Percentiles rank a stretch among this genome's conserved stretches.
Conservation (phyloP, 2,888 invertebrate species). For the Zygogramma bicolorata region DNA sequence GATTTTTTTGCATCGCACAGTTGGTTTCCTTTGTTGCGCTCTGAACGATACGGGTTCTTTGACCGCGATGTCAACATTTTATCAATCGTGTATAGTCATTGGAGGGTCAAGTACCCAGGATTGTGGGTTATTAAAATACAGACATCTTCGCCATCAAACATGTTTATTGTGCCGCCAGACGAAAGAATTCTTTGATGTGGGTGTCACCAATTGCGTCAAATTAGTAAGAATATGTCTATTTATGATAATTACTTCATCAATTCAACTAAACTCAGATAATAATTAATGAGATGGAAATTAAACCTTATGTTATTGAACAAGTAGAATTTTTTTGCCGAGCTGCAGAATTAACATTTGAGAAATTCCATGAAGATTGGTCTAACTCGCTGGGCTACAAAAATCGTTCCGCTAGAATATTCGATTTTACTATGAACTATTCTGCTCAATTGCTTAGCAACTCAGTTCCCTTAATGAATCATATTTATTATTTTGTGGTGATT, state of each 20-base stretch:
- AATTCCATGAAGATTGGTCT: too few relatives aligned
- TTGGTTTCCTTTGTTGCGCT: neutral
- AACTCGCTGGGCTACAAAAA: too few relatives aligned
- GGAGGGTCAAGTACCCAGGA: constrained; percentile 6
- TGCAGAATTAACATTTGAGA: too few relatives aligned
- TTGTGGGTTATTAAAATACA: constrained; percentile 7
- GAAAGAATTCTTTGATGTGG: constrained; percentile 10
- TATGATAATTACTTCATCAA: constrained; percentile 2
- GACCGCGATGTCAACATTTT: neutral
- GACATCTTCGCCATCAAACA: constrained; percentile 13
- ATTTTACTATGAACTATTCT: too few relatives aligned
- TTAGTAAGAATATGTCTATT: constrained; percentile 8
- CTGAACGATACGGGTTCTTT: neutral
- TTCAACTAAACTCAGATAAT: neutral
- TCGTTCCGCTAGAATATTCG: too few relatives aligned
- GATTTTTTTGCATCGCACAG: neutral
- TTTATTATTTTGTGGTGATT: too few relatives aligned
- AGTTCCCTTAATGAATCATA: too few relatives aligned
- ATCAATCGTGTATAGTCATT: constrained; percentile 12
- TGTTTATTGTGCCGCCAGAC: constrained; percentile 12
- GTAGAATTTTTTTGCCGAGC: too few relatives aligned
- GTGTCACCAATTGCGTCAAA: constrained; percentile 20
- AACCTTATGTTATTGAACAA: neutral
- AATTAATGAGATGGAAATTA: neutral
- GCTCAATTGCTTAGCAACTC: too few relatives aligned